Base-by-base conservation (phyloP, 2,888 invertebrate species). In the Drosophila siamana region DNA sequence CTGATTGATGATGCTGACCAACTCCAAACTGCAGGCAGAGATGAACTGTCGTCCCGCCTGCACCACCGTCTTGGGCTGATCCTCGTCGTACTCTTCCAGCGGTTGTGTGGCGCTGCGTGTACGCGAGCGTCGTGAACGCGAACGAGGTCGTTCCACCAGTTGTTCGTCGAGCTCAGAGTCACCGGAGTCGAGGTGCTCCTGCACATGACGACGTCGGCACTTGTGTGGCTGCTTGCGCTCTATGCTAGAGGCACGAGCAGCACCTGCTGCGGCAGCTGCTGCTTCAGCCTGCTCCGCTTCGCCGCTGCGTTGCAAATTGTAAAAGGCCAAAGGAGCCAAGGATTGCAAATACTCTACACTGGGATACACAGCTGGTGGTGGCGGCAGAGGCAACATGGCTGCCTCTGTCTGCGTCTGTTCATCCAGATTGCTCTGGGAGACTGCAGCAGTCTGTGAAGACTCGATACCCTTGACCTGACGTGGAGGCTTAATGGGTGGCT, bases 31-130 rank as follows among this genome's bases (percentile, higher is more conserved):
- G 82, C 96, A 95, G 5, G 96, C 96, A 26, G 95, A 93, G 5
- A 95, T 89, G 74, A 97, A 94, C 87, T 96, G 96, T 0, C 94
- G 94, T 9, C 95, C 94, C 24, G 96, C 94, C 84, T 96, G 95
- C 0, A 94, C 92, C 69, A 97, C 94, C 2, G 95, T 93, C 76
- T 90, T 90, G 1, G 95, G 95, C 80, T 96, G 95, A 62, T 86
- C 85, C n/a, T 82, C 89, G 7, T 83, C 84, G 48, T 77, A 88
- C 1, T 79, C 67, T 4, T 78, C 76, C n/a, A 81, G 67, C 9
- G 94, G 93, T 80, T 93, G 93, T 15, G 91, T 90, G 19, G 89
- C 87, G 56, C 89, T 90, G 26, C 89, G 89, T 24, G 90, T 91
- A 46, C 90, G 90, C 8, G 89, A 90, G 28, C 87, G 89, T 89